Conservation (phyloP, 2,113 vertebrate genomes). For the Candoia aspera region DNA sequence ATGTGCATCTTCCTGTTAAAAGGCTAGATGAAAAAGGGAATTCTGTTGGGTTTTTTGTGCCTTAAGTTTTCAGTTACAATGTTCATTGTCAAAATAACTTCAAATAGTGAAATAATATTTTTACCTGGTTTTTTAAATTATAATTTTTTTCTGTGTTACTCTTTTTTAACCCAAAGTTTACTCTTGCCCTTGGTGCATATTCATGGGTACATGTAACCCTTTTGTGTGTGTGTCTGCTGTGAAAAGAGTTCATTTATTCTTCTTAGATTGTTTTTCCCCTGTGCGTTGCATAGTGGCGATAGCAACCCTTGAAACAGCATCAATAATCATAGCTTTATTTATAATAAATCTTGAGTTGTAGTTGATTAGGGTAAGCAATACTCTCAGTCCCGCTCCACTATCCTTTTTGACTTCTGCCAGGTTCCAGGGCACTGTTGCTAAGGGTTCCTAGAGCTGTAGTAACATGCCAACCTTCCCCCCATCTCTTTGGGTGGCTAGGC, state of each 20-base stretch:
- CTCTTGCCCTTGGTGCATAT: background rate
- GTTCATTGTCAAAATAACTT: background rate
- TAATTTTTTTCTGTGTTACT: background rate
- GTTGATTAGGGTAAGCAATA: background rate
- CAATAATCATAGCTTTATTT: background rate
- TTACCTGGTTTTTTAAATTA: background rate
- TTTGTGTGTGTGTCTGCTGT: background rate
- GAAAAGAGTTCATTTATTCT: background rate
- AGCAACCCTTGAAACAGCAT: background rate
- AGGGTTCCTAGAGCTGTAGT: constrained; percentile 44
- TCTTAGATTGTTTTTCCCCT: background rate
- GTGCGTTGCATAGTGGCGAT: background rate
- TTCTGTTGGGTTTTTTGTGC: background rate
- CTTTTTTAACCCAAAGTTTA: background rate
- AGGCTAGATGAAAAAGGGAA: background rate
- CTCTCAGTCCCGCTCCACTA: background rate
- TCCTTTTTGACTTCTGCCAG: constrained; percentile 39
- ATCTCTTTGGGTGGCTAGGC: constrained; percentile 62
- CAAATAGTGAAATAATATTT: background rate
- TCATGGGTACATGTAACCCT: background rate
- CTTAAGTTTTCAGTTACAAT: background rate
- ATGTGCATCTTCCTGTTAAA: background rate
- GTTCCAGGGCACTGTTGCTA: constrained; percentile 65
- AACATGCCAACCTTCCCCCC: constrained; percentile 35
- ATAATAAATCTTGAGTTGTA: background rate